These are phyloP conservation scores for Tetanocera ferruginea DNA, from an alignment of 2,888 invertebrate genomes.

Conservation along the genomic window DNA sequence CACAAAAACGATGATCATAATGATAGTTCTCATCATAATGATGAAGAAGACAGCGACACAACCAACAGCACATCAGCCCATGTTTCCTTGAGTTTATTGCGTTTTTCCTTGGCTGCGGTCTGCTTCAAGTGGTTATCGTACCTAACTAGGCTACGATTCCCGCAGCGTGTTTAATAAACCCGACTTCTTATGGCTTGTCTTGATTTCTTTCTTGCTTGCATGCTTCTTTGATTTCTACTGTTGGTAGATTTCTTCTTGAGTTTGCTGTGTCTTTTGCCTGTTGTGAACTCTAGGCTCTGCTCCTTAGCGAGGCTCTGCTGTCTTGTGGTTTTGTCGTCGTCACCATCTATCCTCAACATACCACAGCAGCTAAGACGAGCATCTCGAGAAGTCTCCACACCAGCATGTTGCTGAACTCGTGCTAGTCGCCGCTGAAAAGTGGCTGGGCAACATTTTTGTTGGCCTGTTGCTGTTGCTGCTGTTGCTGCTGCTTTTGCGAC, in stretches of 20 bases:
- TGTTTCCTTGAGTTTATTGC: conserved; percentile 8
- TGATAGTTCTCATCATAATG: no score
- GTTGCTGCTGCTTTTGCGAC: conserved; percentile 26
- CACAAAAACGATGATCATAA: no score
- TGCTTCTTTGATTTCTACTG: background rate
- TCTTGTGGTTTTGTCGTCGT: background rate
- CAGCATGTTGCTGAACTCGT: conserved; percentile 37
- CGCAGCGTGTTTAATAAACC: background rate
- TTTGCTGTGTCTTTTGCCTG: conserved; percentile 13
- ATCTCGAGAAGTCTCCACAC: background rate
- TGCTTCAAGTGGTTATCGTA: background rate
- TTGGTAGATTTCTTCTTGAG: background rate
- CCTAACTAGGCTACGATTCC: background rate
- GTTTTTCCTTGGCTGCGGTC: conserved; percentile 11
- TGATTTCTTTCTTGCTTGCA: conserved; percentile 13
- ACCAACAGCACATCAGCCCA: background rate
- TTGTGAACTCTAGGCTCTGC: background rate
- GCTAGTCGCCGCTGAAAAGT: conserved; percentile 52
- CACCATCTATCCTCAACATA: background rate
- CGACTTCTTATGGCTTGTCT: conserved; percentile 11
- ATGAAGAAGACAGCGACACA: background rate
- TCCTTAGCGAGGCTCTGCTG: background rate
- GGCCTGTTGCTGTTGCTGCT: conserved; percentile 48
- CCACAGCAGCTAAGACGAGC: no score
- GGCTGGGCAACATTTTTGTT: conserved; percentile 62